Evolutionary conservation across 2,797 vertebrate genomes (phyloP).

Genomic region (Uromys caudimaculatus): DNA sequence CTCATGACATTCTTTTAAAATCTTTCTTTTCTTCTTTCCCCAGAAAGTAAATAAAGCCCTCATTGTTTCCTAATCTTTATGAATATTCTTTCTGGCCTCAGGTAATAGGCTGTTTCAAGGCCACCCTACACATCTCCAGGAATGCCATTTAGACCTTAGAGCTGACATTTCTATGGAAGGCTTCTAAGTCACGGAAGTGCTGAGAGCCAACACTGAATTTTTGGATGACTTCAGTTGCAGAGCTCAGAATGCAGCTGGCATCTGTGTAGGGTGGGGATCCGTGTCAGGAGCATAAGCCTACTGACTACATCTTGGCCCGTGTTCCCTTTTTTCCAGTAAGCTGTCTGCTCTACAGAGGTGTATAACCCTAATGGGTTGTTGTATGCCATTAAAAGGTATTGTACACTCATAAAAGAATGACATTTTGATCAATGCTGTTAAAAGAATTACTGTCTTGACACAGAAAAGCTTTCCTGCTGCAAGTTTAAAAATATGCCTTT

Average conservation of each 20-base stretch:
- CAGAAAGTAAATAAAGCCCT: conserved; percentile 68
- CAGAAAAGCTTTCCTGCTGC: conserved; percentile 97
- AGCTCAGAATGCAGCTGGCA: conserved; percentile 76
- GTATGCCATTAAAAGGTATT: conserved; percentile 95
- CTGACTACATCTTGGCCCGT: conserved; percentile 86
- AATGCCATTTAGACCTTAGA: conserved; percentile 40
- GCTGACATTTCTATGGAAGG: conserved; percentile 44
- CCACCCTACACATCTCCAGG: conserved; percentile 55
- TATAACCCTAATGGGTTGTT: conserved; percentile 93
- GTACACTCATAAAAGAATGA: conserved; percentile 97
- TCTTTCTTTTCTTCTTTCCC: conserved; percentile 57
- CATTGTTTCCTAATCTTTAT: conserved; percentile 69
- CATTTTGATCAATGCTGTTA: conserved; percentile 98
- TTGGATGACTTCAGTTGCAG: conserved; percentile 77
- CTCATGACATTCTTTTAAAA: conserved; percentile 54
- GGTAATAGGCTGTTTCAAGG: conserved; percentile 52
- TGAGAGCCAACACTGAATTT: conserved; percentile 73
- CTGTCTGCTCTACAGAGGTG: conserved; percentile 88
- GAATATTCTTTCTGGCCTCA: conserved; percentile 63
- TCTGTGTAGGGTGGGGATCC: conserved; percentile 58
- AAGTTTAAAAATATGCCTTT: conserved; percentile 94
- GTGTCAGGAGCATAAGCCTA: conserved; percentile 82
- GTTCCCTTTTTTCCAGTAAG: conserved; percentile 90
- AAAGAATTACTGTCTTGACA: conserved; percentile 98
- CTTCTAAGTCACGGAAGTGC: conserved; percentile 64